Evolutionary conservation across 2,888 invertebrate genomes (phyloP).

Genomic region (Drosophila birchii): DNA sequence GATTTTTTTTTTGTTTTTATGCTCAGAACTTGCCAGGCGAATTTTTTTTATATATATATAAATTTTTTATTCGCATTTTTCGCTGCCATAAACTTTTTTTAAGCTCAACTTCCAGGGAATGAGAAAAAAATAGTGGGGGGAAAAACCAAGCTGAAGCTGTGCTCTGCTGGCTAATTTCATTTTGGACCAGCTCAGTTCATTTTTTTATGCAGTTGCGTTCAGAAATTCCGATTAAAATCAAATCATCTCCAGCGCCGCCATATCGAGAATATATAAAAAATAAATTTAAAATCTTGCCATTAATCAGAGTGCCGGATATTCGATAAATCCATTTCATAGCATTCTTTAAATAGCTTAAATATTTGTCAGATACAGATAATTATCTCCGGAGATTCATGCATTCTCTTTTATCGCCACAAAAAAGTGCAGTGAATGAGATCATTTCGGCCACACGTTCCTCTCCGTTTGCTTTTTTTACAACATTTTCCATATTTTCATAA

Average conservation of each 20-base stretch:
- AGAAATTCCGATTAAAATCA: constrained; percentile 32
- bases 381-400: constrained; percentile 35
- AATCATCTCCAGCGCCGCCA: constrained; percentile 9
- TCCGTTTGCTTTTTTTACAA: constrained; percentile 16
- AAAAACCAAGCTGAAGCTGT: constrained; percentile 17
- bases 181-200: constrained; percentile 50
- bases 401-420: constrained; percentile 34
- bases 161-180: constrained; percentile 67
- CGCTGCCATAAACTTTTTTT: constrained; percentile 47
- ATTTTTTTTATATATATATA: constrained; percentile 49
- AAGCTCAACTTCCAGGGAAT: constrained; percentile 12
- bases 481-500: constrained; percentile 38
- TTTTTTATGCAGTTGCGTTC: constrained; percentile 48
- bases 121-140: background rate
- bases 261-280: constrained; percentile 3
- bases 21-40: constrained; percentile 51
- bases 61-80: constrained; percentile 51
- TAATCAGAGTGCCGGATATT: constrained; percentile 23
- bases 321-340: constrained; percentile 17
- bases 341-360: constrained; percentile 44
- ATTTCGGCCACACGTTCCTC: constrained; percentile 51
- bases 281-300: constrained; percentile 9
- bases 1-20: constrained; percentile 34
- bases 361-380: constrained; percentile 25
- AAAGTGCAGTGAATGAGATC: constrained; percentile 46